Evolutionary conservation across 2,113 vertebrate genomes (phyloP), one percentile per base, ranked within the genome.

Genomic region (Siniperca chuatsi): DNA sequence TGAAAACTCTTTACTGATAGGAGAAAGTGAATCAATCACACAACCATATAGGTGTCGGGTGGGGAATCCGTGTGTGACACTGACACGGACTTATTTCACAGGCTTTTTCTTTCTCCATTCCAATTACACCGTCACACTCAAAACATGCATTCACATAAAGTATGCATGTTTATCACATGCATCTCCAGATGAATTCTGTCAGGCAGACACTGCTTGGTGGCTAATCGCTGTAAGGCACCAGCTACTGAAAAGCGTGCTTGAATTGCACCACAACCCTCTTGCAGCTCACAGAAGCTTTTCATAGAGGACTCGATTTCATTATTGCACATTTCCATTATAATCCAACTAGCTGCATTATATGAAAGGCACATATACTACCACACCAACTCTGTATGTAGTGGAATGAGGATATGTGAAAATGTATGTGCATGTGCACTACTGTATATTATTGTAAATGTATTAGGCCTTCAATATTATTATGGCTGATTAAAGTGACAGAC

Each of bases 401-500:
- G n/a, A 8, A 50, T 48, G 20, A n/a, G 8, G 1, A 54, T 52
- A 23, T 1, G 9, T 71, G 52, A n/a, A 72, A 35, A 35, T 72
- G 23, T 68, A 7, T n/a, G 13, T 21, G 20, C 4, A 44, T 1
- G 18, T 21, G 21, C 6, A 0, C 48, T 61, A 4, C 40, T 66
- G 21, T 66, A 25, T 70, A 21, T 60, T 29, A 50, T 40, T 25
- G 16, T 29, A 35, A 35, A 55, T 62, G 37, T 52, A 37, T 11
- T 35, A n/a, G 8, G 12, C 18, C 11, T 35, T 76, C 18, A 57
- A 5, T 73, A 33, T 13, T 25, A 50, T 81, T 37, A 64, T 71
- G 61, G 15, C 42, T 82, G 65, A 82, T 18, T 82, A 50, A 75
- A 83, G 75, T 73, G 72, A 72, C 42, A 57, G 29, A 84, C 61